These are phyloP conservation scores for Heteromurus nitidus DNA, from an alignment of 2,888 invertebrate species.

Conservation along the genomic window DNA sequence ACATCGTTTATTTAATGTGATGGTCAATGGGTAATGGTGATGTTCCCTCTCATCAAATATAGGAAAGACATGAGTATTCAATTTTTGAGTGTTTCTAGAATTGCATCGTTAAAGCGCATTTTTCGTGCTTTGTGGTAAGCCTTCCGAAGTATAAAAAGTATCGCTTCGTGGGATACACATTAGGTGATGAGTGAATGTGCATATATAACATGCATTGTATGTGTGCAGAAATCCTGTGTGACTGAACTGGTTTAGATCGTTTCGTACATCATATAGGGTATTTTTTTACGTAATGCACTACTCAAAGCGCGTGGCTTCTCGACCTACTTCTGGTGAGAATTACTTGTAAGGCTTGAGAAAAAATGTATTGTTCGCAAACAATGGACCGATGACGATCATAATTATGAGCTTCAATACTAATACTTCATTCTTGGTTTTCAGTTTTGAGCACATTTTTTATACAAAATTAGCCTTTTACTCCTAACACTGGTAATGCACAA, in stretches of 20 bases:
- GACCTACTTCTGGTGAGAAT: slow-evolving; percentile 59
- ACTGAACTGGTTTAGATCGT: slow-evolving; percentile 53
- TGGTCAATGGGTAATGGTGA: background rate
- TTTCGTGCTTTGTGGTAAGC: background rate
- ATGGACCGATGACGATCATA: slow-evolving; percentile 39
- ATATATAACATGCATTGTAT: background rate
- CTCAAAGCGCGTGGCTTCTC: slow-evolving; percentile 27
- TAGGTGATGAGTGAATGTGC: too few species aligned
- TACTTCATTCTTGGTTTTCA: slow-evolving; percentile 31
- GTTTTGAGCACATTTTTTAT: slow-evolving; percentile 10
- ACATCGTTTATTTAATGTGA: slow-evolving; percentile 5
- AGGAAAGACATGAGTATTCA: background rate
- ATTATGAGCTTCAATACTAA: slow-evolving; percentile 35
- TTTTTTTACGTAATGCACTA: slow-evolving; percentile 29
- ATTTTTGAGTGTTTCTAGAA: background rate
- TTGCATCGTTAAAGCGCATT: background rate
- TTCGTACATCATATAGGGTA: background rate
- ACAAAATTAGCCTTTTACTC: background rate
- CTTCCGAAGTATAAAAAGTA: slow-evolving; percentile 11
- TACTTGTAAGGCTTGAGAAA: slow-evolving; percentile 39
- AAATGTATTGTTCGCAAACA: slow-evolving; percentile 52
- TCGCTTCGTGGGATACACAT: too few species aligned
- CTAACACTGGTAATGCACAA: too few species aligned
- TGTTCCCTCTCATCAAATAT: slow-evolving; percentile 22
- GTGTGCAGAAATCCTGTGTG: slow-evolving; percentile 16